Evolutionary conservation across 2,797 vertebrate species (phyloP).

Genomic region (Rhinogobio ventralis): DNA sequence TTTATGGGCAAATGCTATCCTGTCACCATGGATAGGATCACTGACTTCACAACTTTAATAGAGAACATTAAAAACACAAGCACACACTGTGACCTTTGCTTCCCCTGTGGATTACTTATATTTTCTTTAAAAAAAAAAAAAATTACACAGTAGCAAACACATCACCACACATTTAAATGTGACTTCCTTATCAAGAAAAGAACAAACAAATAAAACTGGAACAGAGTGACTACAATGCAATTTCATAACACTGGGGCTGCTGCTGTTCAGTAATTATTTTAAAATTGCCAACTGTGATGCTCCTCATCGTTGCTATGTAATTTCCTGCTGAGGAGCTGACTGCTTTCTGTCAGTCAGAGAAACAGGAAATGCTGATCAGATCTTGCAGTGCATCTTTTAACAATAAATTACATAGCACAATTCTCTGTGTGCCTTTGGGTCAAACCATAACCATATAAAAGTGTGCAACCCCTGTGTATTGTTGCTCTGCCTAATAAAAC

Average conservation of each 20-base stretch:
- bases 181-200: conserved; percentile 1
- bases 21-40: neutral
- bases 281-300: neutral
- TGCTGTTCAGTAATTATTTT: neutral
- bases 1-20: neutral
- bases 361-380: conserved; percentile 13
- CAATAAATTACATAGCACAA: neutral
- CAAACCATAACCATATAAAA: neutral
- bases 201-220: neutral
- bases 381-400: neutral
- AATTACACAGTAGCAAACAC: neutral
- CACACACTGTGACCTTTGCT: neutral
- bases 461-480: neutral
- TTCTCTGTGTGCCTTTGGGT: neutral
- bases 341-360: conserved; percentile 28
- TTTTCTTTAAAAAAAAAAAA: neutral
- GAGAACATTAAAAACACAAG: neutral
- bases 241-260: neutral
- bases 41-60: neutral
- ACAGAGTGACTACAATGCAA: neutral
- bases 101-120: neutral
- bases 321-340: conserved; percentile 30
- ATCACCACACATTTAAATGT: neutral
- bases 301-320: conserved; percentile 22
- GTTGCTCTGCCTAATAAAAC: neutral